A percentile compares a stretch with the other conserved stretches of the same genome.
Conservation (phyloP, 2,113 vertebrate species). For the Gavia stellata region DNA sequence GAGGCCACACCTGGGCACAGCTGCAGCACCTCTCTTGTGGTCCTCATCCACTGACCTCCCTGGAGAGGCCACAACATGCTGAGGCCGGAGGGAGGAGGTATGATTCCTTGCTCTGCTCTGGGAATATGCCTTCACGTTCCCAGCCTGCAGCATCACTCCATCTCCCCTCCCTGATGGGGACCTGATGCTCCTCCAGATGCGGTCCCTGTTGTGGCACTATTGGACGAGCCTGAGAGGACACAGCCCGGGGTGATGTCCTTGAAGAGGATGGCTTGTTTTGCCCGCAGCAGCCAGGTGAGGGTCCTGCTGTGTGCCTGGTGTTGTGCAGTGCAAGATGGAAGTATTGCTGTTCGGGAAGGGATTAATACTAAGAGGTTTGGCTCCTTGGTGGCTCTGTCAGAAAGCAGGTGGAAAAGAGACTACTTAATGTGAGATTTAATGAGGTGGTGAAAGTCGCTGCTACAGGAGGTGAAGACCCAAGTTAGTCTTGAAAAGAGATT, state of each 20-base stretch:
- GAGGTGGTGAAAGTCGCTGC: background rate
- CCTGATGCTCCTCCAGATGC: fast-evolving
- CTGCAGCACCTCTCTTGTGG: background rate
- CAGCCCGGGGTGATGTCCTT: no score
- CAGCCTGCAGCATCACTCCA: background rate
- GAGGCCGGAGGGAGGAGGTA: background rate
- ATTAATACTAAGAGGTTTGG: fast-evolving
- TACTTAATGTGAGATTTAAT: background rate
- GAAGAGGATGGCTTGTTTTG: background rate
- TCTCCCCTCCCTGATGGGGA: background rate
- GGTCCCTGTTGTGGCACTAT: background rate
- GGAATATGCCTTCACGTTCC: background rate
- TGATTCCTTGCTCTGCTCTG: no score
- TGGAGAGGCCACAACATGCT: background rate
- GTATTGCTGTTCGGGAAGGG: background rate
- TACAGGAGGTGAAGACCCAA: background rate
- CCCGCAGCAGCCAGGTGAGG: background rate
- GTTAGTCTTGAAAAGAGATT: background rate
- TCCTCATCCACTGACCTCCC: background rate
- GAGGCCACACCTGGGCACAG: background rate
- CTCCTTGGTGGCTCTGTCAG: background rate
- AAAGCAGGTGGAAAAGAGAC: background rate
- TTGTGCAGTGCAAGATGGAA: background rate
- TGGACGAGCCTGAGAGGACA: background rate
- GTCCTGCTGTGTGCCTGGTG: background rate